These are phyloP conservation scores for Drosophila nikananu DNA, from an alignment of 1,140 invertebrate species.

Conservation along the genomic window DNA sequence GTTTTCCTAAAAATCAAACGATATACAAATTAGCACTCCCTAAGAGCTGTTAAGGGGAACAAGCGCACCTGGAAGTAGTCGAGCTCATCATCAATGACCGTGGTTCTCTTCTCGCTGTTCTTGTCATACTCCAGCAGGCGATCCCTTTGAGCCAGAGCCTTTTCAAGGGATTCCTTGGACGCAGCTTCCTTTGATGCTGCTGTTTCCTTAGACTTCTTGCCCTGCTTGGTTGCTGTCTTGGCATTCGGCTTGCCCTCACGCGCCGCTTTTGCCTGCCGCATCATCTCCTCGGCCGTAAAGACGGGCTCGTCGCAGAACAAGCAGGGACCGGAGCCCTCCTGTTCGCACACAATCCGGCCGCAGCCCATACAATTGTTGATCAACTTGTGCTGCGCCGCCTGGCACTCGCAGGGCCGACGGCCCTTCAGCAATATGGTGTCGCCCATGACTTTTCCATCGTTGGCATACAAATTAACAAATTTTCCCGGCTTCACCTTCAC, in stretches of 20 bases:
- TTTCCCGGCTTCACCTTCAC: conserved; percentile 90
- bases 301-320: conserved; percentile 95
- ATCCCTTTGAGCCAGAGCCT: conserved; percentile 93
- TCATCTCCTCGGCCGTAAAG: conserved; percentile 90
- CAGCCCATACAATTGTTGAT: conserved; percentile 98
- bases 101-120: conserved; percentile 93
- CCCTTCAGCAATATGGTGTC: conserved; percentile 90
- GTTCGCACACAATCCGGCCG: conserved; percentile 97
- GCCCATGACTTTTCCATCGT: conserved; percentile 89
- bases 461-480: conserved; percentile 91
- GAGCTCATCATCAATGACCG: conserved; percentile 97
- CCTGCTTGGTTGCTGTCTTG: conserved; percentile 6
- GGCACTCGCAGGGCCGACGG: conserved; percentile 95
- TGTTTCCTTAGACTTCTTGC: conserved; percentile 15
- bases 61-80: conserved; percentile 91
- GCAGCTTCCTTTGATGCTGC: conserved; percentile 5
- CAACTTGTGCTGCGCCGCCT: conserved; percentile 95
- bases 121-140: conserved; percentile 94
- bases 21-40: background rate
- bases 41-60: no score
- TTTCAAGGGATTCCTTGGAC: conserved; percentile 86
- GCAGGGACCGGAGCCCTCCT: conserved; percentile 98
- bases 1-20: conserved; percentile 85
- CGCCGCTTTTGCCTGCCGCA: conserved; percentile 43
- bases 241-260: conserved; percentile 17